phyloP scores from a whole-genome alignment of 2,797 vertebrate species.

The Acomys russatus region DNA sequence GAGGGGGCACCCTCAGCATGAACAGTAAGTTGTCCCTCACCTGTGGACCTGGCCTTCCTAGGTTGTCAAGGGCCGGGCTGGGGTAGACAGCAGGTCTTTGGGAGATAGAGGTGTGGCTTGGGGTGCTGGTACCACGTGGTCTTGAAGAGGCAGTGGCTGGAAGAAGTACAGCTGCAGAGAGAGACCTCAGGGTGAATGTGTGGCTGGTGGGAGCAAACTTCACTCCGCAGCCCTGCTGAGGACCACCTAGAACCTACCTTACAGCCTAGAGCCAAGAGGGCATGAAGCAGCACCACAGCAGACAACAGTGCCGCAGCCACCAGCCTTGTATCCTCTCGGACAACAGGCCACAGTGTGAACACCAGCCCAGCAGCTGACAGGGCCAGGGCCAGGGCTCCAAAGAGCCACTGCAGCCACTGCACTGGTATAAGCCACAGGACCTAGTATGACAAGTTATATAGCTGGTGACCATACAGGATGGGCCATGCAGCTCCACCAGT shows the following conservation, averaged over 20 bases:
- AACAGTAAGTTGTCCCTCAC: background rate
- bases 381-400: slow-evolving; percentile 90
- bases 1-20: background rate
- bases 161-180: slow-evolving; percentile 81
- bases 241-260: slow-evolving; percentile 88
- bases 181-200: background rate
- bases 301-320: slow-evolving; percentile 88
- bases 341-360: slow-evolving; percentile 93
- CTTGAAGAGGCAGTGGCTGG: slow-evolving; percentile 59
- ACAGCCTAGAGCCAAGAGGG: slow-evolving; percentile 92
- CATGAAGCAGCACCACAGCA: slow-evolving; percentile 90
- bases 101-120: background rate
- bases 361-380: slow-evolving; percentile 92
- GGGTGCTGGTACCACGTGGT: background rate
- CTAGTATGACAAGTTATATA: slow-evolving; percentile 80
- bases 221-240: background rate
- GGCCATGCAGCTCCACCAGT: rapidly evolving
- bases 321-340: slow-evolving; percentile 91
- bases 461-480: background rate
- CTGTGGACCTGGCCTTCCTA: background rate
- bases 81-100: background rate
- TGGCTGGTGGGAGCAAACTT: background rate
- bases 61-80: background rate
- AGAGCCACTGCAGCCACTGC: slow-evolving; percentile 91
- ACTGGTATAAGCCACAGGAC: slow-evolving; percentile 92